A percentile compares a stretch with the other conserved stretches of the same genome.
These are phyloP conservation scores for Cossypha heuglini DNA, from an alignment of 2,797 vertebrate genomes.

Conservation along the genomic window DNA sequence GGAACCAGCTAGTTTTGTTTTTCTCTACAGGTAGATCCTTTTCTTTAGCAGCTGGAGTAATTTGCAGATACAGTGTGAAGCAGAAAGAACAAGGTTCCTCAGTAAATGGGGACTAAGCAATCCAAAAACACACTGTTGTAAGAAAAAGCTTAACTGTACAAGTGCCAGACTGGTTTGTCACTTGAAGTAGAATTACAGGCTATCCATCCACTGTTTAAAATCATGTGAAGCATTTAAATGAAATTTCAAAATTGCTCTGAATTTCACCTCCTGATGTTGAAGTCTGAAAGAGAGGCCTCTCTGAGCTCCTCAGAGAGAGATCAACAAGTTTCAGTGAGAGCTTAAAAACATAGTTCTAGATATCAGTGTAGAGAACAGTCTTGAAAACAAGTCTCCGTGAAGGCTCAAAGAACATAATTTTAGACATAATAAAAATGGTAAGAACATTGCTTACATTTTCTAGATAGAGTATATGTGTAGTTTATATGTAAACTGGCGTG, in stretches of 20 bases:
- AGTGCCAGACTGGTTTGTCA: background rate
- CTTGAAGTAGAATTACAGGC: background rate
- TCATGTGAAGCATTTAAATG: background rate
- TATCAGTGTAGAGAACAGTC: too few species aligned
- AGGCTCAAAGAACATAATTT: too few species aligned
- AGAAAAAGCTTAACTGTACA: background rate
- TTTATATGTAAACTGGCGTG: too few species aligned
- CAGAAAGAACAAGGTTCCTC: background rate
- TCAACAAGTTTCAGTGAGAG: too few species aligned
- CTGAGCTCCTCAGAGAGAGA: too few species aligned
- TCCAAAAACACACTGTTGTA: background rate
- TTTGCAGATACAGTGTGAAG: background rate
- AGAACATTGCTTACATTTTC: too few species aligned
- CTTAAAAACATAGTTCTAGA: too few species aligned
- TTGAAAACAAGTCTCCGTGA: too few species aligned
- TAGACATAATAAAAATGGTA: too few species aligned
- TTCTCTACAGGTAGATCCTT: background rate
- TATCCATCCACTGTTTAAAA: background rate
- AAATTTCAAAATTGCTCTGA: background rate
- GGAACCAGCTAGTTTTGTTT: background rate
- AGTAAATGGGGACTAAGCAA: background rate
- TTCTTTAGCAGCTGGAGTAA: background rate
- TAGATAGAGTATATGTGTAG: too few species aligned
- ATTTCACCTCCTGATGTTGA: background rate
- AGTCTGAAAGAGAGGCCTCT: too few species aligned